Conservation (phyloP, 2,797 vertebrate genomes). For the Intellagama lesueurii region DNA sequence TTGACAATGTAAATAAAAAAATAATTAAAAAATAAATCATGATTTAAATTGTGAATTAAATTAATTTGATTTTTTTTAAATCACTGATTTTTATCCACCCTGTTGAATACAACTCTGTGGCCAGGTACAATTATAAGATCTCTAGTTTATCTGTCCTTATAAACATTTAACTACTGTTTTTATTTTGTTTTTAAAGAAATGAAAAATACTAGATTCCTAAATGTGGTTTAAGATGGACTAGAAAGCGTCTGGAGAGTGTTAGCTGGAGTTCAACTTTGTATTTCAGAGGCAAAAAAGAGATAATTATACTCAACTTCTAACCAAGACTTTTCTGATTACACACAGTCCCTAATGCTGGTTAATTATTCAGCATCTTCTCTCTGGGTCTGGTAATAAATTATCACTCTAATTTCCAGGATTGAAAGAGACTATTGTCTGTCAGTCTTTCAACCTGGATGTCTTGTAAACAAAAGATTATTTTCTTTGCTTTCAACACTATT, state of each 20-base stretch:
- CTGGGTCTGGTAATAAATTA: slow-evolving; percentile 37
- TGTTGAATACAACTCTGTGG: too few species aligned
- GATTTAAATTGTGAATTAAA: too few species aligned
- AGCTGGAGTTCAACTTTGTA: not conserved
- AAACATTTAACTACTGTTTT: not conserved
- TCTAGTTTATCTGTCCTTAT: not conserved
- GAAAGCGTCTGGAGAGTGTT: not conserved
- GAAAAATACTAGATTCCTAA: not conserved
- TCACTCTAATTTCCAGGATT: slow-evolving; percentile 39
- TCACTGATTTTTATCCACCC: too few species aligned
- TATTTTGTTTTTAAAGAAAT: not conserved
- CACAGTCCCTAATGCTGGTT: slow-evolving; percentile 19
- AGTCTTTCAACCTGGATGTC: slow-evolving; percentile 20
- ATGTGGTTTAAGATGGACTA: not conserved
- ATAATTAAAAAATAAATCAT: too few species aligned
- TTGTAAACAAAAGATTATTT: slow-evolving; percentile 42
- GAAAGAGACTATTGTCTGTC: slow-evolving; percentile 21
- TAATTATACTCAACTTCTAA: slow-evolving; percentile 5
- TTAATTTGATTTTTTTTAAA: too few species aligned
- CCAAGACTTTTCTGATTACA: slow-evolving; percentile 5
- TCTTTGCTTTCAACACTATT: slow-evolving; percentile 13
- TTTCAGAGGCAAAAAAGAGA: not conserved
- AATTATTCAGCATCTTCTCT: slow-evolving; percentile 37
- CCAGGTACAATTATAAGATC: not conserved
- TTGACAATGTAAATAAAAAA: too few species aligned